A percentile compares a stretch with the other conserved stretches of the same genome.
Conservation (phyloP, 2,113 vertebrate genomes). For the Aldabrachelys gigantea region DNA sequence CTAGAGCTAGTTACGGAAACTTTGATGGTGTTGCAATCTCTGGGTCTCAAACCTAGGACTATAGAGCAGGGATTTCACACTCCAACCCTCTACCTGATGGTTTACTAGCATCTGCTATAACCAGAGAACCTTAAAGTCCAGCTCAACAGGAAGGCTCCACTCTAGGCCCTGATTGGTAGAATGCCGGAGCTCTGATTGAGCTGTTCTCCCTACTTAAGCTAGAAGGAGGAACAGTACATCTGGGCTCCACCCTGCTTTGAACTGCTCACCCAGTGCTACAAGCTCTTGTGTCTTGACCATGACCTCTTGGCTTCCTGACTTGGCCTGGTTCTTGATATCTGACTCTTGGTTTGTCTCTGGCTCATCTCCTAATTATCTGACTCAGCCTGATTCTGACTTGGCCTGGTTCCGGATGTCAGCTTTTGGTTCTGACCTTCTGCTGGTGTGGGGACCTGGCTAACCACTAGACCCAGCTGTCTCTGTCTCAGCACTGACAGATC, state of each 20-base stretch:
- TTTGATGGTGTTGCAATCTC: background rate
- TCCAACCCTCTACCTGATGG: background rate
- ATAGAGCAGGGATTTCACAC: background rate
- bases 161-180: background rate
- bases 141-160: background rate
- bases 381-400: background rate
- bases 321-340: too few species aligned
- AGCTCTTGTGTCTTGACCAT: background rate
- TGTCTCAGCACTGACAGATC: background rate
- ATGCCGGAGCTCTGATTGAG: background rate
- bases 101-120: background rate
- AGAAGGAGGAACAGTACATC: background rate
- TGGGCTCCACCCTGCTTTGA: background rate
- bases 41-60: background rate
- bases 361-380: background rate
- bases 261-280: background rate
- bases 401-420: too few species aligned
- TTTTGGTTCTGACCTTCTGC: background rate
- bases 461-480: background rate
- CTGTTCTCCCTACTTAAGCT: background rate
- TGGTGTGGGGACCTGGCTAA: background rate
- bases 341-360: too few species aligned
- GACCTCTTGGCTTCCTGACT: too few species aligned
- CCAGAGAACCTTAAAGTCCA: background rate
- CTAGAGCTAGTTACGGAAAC: background rate